A percentile compares a stretch with the other conserved stretches of the same genome.
Conservation (phyloP, 2,888 invertebrate species). For the Amiota communis region DNA sequence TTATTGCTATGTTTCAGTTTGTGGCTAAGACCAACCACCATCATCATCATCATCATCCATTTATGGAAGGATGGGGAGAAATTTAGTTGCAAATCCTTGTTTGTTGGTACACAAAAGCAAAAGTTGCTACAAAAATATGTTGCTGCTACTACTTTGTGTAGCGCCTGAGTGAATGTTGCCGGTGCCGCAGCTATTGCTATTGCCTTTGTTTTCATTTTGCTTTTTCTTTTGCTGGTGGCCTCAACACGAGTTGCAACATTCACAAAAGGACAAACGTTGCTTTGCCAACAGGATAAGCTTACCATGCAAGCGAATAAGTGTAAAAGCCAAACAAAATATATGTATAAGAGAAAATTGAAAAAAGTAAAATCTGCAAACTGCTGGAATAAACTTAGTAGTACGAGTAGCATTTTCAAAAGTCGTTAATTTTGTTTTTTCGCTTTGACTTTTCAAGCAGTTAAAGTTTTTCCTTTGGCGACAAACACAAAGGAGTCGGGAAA, state of each 20-base stretch:
- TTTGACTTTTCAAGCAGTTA: constrained; percentile 34
- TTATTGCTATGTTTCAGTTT: background rate
- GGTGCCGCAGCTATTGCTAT: too few relatives aligned
- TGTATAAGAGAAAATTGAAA: background rate
- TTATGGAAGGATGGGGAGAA: background rate
- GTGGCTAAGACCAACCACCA: background rate
- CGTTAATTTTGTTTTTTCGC: constrained; percentile 16
- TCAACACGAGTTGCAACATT: background rate
- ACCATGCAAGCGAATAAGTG: background rate
- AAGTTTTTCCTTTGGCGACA: constrained; percentile 44
- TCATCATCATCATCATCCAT: too few relatives aligned
- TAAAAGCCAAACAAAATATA: background rate
- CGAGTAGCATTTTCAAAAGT: constrained; percentile 10
- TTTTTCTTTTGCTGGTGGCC: background rate
- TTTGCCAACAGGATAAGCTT: constrained; percentile 21
- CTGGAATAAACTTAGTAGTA: too few relatives aligned
- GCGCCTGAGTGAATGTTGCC: too few relatives aligned
- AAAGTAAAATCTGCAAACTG: background rate
- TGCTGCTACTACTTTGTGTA: constrained; percentile 10
- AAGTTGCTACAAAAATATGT: background rate
- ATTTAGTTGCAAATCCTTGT: constrained; percentile 1
- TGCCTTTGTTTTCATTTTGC: background rate
- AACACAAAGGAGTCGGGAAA: constrained; percentile 50
- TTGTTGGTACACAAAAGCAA: constrained; percentile 5
- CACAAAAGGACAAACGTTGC: constrained; percentile 6